These are phyloP conservation scores for Callyntrura sp. DNA, from an alignment of 2,888 invertebrate genomes.

Conservation along the genomic window DNA sequence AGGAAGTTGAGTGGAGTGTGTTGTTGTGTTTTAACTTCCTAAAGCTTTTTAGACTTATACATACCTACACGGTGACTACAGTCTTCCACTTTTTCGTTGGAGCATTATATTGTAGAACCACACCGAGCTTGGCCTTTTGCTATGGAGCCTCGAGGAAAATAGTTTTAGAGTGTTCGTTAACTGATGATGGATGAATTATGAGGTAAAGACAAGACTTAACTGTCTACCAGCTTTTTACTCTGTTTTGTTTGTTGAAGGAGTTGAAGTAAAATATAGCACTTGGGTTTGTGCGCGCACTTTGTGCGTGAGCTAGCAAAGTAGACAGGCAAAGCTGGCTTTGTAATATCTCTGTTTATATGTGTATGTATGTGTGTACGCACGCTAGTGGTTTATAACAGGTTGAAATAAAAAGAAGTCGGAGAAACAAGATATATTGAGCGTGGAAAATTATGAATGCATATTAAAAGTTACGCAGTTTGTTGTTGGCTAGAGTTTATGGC, in stretches of 20 bases:
- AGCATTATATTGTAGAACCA: no score
- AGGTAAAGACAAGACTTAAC: conserved; percentile 68
- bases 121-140: neutral
- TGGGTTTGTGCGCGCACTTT: neutral
- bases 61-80: neutral
- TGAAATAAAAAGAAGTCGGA: conserved; percentile 62
- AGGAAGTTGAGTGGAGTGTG: conserved; percentile 22
- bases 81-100: neutral
- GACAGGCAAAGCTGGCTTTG: conserved; percentile 8
- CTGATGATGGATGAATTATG: conserved; percentile 80
- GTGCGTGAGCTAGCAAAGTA: conserved; percentile 19
- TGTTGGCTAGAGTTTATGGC: conserved; percentile 22
- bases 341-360: conserved; percentile 31
- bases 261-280: conserved; percentile 6
- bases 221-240: conserved; percentile 45
- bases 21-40: conserved; percentile 17
- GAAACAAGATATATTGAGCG: conserved; percentile 73
- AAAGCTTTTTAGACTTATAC: no score
- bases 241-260: conserved; percentile 41
- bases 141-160: conserved; percentile 29
- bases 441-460: conserved; percentile 72
- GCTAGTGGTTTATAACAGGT: conserved; percentile 12
- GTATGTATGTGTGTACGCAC: neutral
- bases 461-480: conserved; percentile 65
- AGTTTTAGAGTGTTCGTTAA: conserved; percentile 69